Conservation (phyloP, 2,113 vertebrate genomes). For the Cheirogaleus medius region DNA sequence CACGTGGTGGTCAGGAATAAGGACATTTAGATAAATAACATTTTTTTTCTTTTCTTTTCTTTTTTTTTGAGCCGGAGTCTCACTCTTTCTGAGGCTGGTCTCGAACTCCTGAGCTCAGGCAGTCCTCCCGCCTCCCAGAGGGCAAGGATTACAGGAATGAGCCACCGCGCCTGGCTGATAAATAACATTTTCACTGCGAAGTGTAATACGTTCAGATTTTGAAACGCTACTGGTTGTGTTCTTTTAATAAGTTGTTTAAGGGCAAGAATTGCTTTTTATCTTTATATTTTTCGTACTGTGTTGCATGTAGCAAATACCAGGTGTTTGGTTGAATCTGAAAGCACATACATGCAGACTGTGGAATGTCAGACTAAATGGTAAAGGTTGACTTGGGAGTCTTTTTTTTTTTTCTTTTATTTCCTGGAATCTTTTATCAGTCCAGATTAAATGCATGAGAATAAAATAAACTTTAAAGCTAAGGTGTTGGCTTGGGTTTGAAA, state of each 20-base stretch:
- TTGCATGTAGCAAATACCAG: conserved; percentile 4
- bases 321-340: conserved; percentile 31
- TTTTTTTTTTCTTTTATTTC: not conserved
- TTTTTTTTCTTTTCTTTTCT: not conserved
- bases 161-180: not conserved
- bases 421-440: not conserved
- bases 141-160: no score
- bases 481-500: conserved; percentile 34
- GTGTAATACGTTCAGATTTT: not conserved
- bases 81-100: no score
- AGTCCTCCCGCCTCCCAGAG: no score
- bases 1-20: not conserved
- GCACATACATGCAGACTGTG: not conserved
- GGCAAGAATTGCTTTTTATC: not conserved
- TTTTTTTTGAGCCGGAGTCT: no score
- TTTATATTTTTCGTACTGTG: not conserved
- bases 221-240: not conserved
- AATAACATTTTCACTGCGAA: not conserved
- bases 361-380: not conserved
- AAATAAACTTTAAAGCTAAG: not conserved
- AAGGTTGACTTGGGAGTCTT: conserved; percentile 4
- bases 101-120: no score
- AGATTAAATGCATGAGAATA: not conserved
- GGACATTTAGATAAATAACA: conserved; percentile 21
- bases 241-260: not conserved